A percentile compares a stretch with the other conserved stretches of the same genome.
These are phyloP conservation scores for Pelodytes ibericus DNA, from an alignment of 2,797 vertebrate genomes.

Conservation along the genomic window DNA sequence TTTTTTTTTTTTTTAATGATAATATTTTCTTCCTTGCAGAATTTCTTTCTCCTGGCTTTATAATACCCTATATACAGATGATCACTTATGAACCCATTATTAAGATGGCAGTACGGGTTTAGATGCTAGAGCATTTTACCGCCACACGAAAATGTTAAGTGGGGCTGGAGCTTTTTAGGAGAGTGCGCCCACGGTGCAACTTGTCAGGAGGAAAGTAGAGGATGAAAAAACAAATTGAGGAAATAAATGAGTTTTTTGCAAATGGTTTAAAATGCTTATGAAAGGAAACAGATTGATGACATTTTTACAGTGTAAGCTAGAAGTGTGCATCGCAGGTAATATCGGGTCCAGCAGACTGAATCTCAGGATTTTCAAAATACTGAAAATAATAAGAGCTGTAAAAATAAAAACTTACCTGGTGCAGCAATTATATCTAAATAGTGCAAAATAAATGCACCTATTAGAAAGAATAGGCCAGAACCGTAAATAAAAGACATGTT, in stretches of 20 bases:
- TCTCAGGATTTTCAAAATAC: background rate
- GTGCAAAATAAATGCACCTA: background rate
- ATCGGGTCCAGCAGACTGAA: background rate
- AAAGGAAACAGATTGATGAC: conserved; percentile 6
- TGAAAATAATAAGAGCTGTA: background rate
- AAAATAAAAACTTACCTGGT: background rate
- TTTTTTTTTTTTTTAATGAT: background rate
- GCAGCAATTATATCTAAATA: background rate
- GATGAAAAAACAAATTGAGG: background rate
- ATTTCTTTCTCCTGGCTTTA: background rate
- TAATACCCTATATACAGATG: background rate
- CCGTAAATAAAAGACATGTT: too few relatives aligned
- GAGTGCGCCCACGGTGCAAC: background rate
- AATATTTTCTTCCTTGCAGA: background rate
- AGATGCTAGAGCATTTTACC: background rate
- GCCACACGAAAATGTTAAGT: background rate
- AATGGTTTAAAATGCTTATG: conserved; percentile 1
- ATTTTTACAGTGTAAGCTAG: background rate
- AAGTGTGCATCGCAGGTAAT: background rate
- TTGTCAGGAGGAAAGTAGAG: background rate
- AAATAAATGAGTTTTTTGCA: conserved; percentile 11
- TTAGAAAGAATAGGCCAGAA: background rate
- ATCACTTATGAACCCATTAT: conserved; percentile 3
- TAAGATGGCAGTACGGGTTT: background rate
- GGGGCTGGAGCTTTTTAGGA: conserved; percentile 10